phyloP scores from a whole-genome alignment of 2,113 vertebrate genomes.

The Oxyura jamaicensis region DNA sequence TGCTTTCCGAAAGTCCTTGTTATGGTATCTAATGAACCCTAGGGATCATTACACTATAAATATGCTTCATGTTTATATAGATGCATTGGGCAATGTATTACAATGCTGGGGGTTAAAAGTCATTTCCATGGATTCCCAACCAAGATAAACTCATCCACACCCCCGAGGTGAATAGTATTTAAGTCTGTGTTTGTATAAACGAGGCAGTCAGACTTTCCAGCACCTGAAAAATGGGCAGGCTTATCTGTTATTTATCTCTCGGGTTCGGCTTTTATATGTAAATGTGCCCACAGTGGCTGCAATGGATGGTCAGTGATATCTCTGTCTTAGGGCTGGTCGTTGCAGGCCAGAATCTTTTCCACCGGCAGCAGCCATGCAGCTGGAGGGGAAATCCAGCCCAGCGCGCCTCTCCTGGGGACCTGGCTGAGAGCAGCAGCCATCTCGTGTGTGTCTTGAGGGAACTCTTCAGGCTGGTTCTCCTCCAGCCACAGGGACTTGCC shows the following conservation, averaged over 20 bases:
- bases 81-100: conserved; percentile 28
- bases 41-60: conserved; percentile 24
- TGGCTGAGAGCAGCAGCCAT: background rate
- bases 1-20: conserved; percentile 20
- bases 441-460: background rate
- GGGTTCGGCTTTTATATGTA: conserved; percentile 52
- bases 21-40: conserved; percentile 49
- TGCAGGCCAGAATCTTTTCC: background rate
- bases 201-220: conserved; percentile 47
- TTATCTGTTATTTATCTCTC: conserved; percentile 64
- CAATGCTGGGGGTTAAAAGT: conserved; percentile 47
- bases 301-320: background rate
- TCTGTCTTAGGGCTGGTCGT: background rate
- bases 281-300: conserved; percentile 14
- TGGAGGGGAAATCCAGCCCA: background rate
- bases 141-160: conserved; percentile 52
- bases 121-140: conserved; percentile 46
- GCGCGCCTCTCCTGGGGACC: background rate
- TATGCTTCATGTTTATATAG: conserved; percentile 29
- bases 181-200: conserved; percentile 65
- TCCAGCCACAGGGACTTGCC: background rate
- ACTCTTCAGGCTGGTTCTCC: rapidly evolving
- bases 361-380: background rate
- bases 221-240: conserved; percentile 56
- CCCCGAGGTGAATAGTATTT: conserved; percentile 45